phyloP scores from a whole-genome alignment of 35 echinoderm and acorn worm species.

The Acanthaster planci region DNA sequence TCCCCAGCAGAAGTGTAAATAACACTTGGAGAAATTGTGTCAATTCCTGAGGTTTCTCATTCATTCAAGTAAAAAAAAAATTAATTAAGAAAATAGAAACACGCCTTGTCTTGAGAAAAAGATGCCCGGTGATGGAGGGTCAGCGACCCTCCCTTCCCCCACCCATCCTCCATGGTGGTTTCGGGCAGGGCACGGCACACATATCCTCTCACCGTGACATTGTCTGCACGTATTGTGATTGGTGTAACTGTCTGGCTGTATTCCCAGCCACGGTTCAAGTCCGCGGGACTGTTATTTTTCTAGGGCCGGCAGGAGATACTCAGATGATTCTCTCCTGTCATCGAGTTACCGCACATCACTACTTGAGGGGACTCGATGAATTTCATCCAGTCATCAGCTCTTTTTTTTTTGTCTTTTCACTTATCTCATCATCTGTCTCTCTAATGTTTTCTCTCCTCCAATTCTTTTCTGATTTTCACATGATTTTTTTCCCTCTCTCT shows the following conservation, averaged over 20 bases:
- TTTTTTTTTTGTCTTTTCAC: neutral
- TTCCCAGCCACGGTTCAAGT: constrained; percentile 9
- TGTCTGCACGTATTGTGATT: constrained; percentile 12
- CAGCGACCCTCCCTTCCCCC: neutral
- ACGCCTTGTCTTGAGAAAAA: neutral
- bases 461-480: neutral
- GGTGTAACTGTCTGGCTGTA: neutral
- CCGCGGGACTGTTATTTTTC: constrained; percentile 16
- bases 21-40: no score
- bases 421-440: neutral
- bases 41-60: no score
- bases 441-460: neutral
- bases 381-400: neutral
- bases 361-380: neutral
- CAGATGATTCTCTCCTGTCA: neutral
- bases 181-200: neutral
- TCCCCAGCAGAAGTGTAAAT: no score
- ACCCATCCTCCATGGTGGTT: neutral
- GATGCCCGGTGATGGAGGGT: constrained; percentile 7
- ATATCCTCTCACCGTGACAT: neutral
- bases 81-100: no score
- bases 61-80: no score
- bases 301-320: constrained; percentile 1
- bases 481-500: neutral
- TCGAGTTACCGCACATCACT: neutral